These are phyloP conservation scores for Hippocampus barbouri DNA, from an alignment of 2,113 vertebrate species.

Conservation along the genomic window DNA sequence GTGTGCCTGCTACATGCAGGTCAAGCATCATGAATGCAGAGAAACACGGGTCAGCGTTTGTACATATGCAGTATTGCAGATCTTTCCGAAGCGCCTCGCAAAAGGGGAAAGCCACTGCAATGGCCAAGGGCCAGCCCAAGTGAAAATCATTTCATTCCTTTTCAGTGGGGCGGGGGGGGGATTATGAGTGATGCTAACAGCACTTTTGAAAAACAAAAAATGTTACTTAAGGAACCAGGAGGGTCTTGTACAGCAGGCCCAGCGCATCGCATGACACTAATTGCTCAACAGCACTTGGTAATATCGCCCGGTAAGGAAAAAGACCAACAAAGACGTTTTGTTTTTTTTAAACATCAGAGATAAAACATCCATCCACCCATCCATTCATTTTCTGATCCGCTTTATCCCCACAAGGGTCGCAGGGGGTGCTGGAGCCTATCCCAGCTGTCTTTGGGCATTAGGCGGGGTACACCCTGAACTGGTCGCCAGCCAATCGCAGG, in stretches of 20 bases:
- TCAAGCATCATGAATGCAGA: slow-evolving; percentile 16
- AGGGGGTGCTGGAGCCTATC: no score
- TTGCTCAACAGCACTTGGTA: no score
- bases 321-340: no score
- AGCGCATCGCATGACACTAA: no score
- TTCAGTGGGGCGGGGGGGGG: slow-evolving; percentile 63
- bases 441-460: no score
- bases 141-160: slow-evolving; percentile 63
- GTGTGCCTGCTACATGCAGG: slow-evolving; percentile 6
- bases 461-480: no score
- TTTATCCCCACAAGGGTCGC: no score
- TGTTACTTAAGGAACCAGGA: slow-evolving; percentile 35
- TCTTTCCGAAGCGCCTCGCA: neutral
- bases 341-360: no score
- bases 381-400: no score
- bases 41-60: slow-evolving; percentile 25
- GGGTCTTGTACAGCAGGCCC: slow-evolving; percentile 32
- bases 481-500: neutral
- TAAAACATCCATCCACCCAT: no score
- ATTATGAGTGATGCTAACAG: slow-evolving; percentile 47
- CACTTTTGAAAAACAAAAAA: slow-evolving; percentile 40
- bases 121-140: slow-evolving; percentile 27
- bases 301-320: no score
- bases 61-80: neutral
- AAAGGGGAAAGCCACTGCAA: slow-evolving; percentile 3